Conservation (phyloP, 2,888 invertebrate species). For the Capitulum mitella region DNA sequence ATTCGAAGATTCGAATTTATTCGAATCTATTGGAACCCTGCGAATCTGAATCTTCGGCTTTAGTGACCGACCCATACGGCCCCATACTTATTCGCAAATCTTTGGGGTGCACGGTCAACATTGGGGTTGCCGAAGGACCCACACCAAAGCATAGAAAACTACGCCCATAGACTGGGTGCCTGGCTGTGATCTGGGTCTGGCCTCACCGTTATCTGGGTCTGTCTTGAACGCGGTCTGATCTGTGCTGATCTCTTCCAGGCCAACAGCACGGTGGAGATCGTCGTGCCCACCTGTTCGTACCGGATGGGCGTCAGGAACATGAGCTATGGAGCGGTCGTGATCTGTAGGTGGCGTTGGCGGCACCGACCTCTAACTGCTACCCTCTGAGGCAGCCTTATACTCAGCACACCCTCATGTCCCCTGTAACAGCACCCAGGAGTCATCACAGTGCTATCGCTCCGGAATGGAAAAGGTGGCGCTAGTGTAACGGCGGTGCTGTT, state of each 20-base stretch:
- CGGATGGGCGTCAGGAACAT: slow-evolving; percentile 71
- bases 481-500: too few species aligned
- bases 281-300: slow-evolving; percentile 91
- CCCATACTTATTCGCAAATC: too few species aligned
- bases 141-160: background rate
- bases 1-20: too few species aligned
- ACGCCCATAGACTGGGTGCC: background rate
- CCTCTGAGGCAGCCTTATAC: too few species aligned
- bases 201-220: background rate
- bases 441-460: background rate
- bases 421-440: background rate
- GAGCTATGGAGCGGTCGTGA: slow-evolving; percentile 34
- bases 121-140: background rate
- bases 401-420: too few species aligned
- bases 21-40: too few species aligned
- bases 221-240: background rate
- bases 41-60: too few species aligned
- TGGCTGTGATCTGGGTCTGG: background rate
- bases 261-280: slow-evolving; percentile 56
- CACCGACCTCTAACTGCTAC: too few species aligned
- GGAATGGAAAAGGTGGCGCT: too few species aligned
- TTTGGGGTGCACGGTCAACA: background rate
- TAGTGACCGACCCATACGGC: too few species aligned
- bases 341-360: slow-evolving; percentile 28
- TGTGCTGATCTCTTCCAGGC: background rate